phyloP scores from a whole-genome alignment of 2,888 invertebrate genomes.

The Epistrophella euchroma region DNA sequence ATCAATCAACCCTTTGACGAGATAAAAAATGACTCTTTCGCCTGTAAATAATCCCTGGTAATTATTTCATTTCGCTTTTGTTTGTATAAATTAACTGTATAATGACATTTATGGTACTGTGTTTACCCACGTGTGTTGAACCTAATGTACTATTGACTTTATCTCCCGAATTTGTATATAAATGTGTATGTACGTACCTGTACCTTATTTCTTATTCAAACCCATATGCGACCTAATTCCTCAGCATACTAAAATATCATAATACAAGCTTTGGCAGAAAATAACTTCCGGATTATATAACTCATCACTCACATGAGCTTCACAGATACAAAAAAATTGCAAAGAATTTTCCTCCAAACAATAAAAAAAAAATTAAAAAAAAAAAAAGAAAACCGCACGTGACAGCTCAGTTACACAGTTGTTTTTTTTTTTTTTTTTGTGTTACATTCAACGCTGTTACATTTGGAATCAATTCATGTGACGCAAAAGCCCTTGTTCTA shows the following conservation, averaged over 20 bases:
- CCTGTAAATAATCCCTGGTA: background rate
- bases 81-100: slow-evolving; percentile 13
- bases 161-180: background rate
- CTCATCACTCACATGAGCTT: slow-evolving; percentile 10
- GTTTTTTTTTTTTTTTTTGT: background rate
- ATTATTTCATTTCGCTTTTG: background rate
- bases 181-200: background rate
- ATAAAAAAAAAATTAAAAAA: background rate
- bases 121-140: slow-evolving; percentile 24
- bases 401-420: slow-evolving; percentile 47
- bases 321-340: slow-evolving; percentile 53
- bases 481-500: slow-evolving; percentile 29
- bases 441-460: slow-evolving; percentile 63
- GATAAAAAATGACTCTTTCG: background rate
- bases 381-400: slow-evolving; percentile 45
- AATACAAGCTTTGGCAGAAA: background rate
- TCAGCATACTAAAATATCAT: slow-evolving; percentile 3
- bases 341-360: slow-evolving; percentile 17
- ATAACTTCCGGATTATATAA: slow-evolving; percentile 53
- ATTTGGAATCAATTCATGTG: slow-evolving; percentile 63
- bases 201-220: slow-evolving; percentile 23
- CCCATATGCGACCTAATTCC: slow-evolving; percentile 30
- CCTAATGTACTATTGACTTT: background rate
- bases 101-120: slow-evolving; percentile 20
- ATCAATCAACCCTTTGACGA: slow-evolving; percentile 23